Base-by-base conservation (phyloP, 2,113 vertebrate species). In the Myiagra hebetior region DNA sequence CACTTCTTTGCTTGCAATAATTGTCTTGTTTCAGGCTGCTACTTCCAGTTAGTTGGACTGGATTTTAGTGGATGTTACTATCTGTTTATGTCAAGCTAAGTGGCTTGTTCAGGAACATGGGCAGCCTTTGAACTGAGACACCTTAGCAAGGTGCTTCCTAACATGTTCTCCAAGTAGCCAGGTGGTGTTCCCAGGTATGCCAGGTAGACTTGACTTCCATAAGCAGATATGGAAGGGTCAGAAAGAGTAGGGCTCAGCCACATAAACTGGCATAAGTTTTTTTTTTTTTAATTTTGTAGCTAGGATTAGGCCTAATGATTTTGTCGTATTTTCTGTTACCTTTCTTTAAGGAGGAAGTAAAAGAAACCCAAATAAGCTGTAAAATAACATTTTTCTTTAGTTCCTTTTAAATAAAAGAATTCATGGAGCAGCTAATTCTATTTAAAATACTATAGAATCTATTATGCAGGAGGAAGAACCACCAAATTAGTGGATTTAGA, bases 121-220 rank as follows among this genome's bases (percentile, higher is more conserved):
- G 10, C 21, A 64, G 22, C 44, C 53, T 75, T 93, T 79, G 53
- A 64, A 33, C 26, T 24, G 65, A 63, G 47, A 18, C 19, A 12
- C 33, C 22, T 35, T 31, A 46, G 23, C 6, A 39, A 50, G 37
- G 27, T 56, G 60, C n/a, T 91, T 80, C 35, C 41, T n/a, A n/a
- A 3, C 8, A 7, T 0, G 1, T 68, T 85, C 27, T 56, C 24
- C 0, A 8, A 2, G 7, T 20, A 53, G 30, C 42, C 17, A 11
- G 33, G n/a, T 50, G 18, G 6, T 56, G 18, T 47, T 59, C 22
- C 19, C 24, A 35, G 52, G 16, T 17, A 22, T 53, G 35, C 18
- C 22, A 3, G 9, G 12, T 11, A 19, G 47, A 30, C 14, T 18
- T 69, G 59, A 6, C n/a, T 28, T 64, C 49, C 18, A 22, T 31